Evolutionary conservation across 2,113 vertebrate species (phyloP).

Genomic region (Sapayoa aenigma): DNA sequence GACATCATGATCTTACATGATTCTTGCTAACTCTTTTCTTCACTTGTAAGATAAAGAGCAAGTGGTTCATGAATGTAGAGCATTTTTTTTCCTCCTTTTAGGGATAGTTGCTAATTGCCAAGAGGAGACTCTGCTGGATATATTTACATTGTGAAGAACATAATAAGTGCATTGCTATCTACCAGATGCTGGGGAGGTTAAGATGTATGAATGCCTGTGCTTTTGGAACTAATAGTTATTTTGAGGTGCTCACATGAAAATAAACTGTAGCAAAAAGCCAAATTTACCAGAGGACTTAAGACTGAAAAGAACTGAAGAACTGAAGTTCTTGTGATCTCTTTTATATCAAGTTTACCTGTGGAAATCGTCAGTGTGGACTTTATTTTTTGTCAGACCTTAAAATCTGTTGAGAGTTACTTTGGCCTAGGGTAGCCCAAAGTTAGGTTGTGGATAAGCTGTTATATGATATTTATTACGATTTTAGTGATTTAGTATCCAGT

Average conservation of each 20-base stretch:
- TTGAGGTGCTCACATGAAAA: background rate
- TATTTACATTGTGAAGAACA: background rate
- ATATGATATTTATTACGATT: background rate
- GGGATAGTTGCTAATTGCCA: background rate
- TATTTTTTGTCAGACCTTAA: background rate
- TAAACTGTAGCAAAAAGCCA: background rate
- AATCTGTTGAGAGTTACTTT: background rate
- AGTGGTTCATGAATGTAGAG: background rate
- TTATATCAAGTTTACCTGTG: background rate
- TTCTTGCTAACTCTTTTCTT: background rate
- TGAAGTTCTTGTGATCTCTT: background rate
- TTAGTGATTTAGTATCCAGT: background rate
- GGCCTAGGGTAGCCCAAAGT: background rate
- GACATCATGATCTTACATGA: background rate
- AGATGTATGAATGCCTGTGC: background rate
- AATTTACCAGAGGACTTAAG: background rate
- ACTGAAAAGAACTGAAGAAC: background rate
- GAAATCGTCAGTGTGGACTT: background rate
- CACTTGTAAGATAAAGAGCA: background rate
- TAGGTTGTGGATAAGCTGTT: background rate
- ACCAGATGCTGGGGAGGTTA: background rate
- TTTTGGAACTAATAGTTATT: background rate
- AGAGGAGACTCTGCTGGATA: background rate
- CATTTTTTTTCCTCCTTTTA: background rate
- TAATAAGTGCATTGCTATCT: background rate